Evolutionary conservation across 2,113 vertebrate genomes (phyloP), one percentile per base, ranked within the genome.

Genomic region (Hirundichthys speculiger): DNA sequence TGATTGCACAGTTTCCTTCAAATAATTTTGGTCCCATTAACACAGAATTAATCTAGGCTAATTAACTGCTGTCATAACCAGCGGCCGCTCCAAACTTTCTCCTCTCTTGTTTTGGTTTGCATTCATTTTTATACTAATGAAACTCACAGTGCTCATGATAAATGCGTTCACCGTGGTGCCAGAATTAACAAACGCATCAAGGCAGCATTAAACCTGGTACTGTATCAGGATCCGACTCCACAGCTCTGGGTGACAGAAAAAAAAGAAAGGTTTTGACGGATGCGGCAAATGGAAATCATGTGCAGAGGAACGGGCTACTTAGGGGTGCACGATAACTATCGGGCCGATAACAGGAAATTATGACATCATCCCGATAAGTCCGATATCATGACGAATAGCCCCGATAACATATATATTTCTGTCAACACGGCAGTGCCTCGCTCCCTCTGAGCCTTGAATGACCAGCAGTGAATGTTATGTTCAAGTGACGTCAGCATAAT

Each of bases 61-160:
- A 90, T 92, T 87, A 86, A 77, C 68, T 68, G 56, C 18, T 72
- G 64, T 83, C 83, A 85, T 82, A 83, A 83, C 63, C 69, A 80
- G 59, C 62, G 8, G 48, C n/a, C 56, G 39, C 39, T 77, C 57
- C 50, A 62, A 75, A 79, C 51, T 49, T 72, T 62, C 58, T 42
- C 61, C 50, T 30, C 55, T 12, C 6, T 77, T 51, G 55, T 60
- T 70, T 73, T 74, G 59, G 38, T 83, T 68, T 78, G 34, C 47
- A 53, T 84, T 50, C 2, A 14, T 14, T 76, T 53, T 51, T 65
- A 71, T 64, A 70, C 58, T 51, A 69, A 6, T 46, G 53, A 71
- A 34, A 72, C 69, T 50, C 41, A 40, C 38, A 48, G 30, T 2
- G 3, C 68, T 48, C 3, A 30, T 72, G 79, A 81, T 73, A 1